These are phyloP conservation scores for Ceratitis capitata DNA, from an alignment of 1,140 invertebrate species.

Conservation along the genomic window DNA sequence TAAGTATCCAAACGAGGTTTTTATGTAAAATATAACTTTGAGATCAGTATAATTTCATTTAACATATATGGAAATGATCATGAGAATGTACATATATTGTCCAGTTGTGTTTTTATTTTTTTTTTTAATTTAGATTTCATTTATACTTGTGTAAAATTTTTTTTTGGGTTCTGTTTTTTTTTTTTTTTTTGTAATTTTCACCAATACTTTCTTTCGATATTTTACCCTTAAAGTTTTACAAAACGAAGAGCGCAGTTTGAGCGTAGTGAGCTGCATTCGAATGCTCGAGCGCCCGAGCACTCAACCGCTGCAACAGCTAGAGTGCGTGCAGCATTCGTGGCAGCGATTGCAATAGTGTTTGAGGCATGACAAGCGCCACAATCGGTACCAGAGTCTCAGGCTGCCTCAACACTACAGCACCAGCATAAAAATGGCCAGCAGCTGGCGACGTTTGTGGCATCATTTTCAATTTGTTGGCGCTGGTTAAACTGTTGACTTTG, in stretches of 20 bases:
- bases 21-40: too few relatives aligned
- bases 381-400: background rate
- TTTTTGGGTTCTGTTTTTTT: too few relatives aligned
- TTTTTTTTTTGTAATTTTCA: constrained; percentile 51
- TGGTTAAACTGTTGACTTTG: background rate
- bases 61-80: too few relatives aligned
- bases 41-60: too few relatives aligned
- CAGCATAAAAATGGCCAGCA: background rate
- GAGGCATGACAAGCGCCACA: background rate
- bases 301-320: background rate
- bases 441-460: background rate
- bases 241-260: constrained; percentile 41
- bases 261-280: background rate
- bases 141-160: constrained; percentile 9
- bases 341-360: background rate
- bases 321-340: constrained; percentile 9
- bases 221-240: constrained; percentile 65
- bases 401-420: background rate
- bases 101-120: constrained; percentile 44
- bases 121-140: constrained; percentile 40
- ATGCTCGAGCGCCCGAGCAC: background rate
- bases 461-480: background rate
- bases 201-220: constrained; percentile 65
- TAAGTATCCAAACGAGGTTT: too few relatives aligned
- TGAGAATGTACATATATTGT: constrained; percentile 31